Evolutionary conservation across 2,888 invertebrate genomes (phyloP).

Genomic region (Glyphotaelius pellucidus): DNA sequence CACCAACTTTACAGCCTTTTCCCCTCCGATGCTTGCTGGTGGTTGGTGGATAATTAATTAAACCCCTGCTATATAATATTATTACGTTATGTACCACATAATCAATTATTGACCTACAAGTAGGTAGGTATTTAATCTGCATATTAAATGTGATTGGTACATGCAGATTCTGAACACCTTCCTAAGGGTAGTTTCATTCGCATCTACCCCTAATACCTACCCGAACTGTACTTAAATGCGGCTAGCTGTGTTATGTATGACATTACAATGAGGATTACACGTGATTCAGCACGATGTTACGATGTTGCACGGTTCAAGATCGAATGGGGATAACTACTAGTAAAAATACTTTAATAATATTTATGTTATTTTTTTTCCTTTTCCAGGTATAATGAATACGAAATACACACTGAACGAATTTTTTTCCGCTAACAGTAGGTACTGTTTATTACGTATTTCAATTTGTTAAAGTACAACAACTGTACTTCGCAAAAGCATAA

Average conservation of each 20-base stretch:
- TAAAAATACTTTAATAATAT: neutral
- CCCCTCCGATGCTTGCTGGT: neutral
- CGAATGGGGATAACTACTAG: neutral
- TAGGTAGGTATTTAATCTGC: neutral
- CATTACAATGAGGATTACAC: constrained; percentile 6
- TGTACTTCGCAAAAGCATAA: too few species aligned
- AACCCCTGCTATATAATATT: neutral
- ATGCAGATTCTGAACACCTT: neutral
- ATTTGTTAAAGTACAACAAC: too few species aligned
- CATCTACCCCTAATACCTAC: neutral
- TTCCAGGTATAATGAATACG: too few species aligned
- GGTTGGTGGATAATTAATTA: neutral
- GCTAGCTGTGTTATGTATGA: neutral
- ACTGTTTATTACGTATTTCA: too few species aligned
- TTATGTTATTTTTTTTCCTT: neutral
- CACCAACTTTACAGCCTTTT: neutral
- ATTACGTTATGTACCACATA: neutral
- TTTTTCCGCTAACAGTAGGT: too few species aligned
- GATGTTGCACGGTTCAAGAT: neutral
- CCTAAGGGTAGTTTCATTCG: neutral
- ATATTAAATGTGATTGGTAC: neutral
- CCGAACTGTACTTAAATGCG: neutral
- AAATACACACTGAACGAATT: neutral
- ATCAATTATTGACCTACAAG: neutral
- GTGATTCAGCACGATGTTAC: neutral